Percentiles rank a stretch among this genome's conserved stretches.
These are phyloP conservation scores for Pseudanteris insignis DNA, from an alignment of 2,888 invertebrate genomes.

Conservation along the genomic window DNA sequence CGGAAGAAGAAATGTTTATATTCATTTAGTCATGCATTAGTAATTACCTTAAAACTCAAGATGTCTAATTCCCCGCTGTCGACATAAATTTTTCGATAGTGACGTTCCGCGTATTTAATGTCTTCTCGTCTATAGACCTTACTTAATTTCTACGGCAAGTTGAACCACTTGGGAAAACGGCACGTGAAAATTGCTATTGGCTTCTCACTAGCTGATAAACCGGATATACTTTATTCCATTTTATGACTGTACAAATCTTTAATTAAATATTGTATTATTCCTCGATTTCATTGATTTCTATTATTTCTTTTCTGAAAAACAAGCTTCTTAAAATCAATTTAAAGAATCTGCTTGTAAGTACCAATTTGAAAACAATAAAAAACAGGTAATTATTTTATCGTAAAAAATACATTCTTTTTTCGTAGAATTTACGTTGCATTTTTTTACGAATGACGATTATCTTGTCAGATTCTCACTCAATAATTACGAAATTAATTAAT, in stretches of 20 bases:
- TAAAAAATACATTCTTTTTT: too few relatives aligned
- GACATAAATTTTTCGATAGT: conserved; percentile 39
- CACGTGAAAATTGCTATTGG: conserved; percentile 34
- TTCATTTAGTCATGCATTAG: conserved; percentile 58
- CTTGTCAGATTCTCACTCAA: too few relatives aligned
- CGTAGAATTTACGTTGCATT: too few relatives aligned
- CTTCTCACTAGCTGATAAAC: conserved; percentile 27
- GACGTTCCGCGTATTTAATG: conserved; percentile 35
- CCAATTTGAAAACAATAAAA: too few relatives aligned
- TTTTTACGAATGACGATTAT: too few relatives aligned
- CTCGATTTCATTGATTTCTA: too few relatives aligned
- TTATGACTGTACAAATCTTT: conserved; percentile 3
- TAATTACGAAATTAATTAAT: too few relatives aligned
- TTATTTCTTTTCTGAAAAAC: too few relatives aligned
- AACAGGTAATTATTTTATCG: too few relatives aligned
- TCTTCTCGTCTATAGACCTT: conserved; percentile 28
- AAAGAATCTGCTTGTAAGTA: too few relatives aligned
- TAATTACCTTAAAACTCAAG: conserved; percentile 54
- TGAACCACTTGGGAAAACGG: conserved; percentile 39
- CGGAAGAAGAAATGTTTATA: conserved; percentile 58
- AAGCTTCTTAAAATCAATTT: too few relatives aligned
- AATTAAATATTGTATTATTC: too few relatives aligned
- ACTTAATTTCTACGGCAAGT: conserved; percentile 34
- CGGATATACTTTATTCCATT: conserved; percentile 11
- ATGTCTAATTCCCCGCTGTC: conserved; percentile 23